Percentiles rank a stretch among this genome's conserved stretches.
Evolutionary conservation across 2,888 invertebrate genomes (phyloP).

Genomic region (Steinernema carpocapsae): DNA sequence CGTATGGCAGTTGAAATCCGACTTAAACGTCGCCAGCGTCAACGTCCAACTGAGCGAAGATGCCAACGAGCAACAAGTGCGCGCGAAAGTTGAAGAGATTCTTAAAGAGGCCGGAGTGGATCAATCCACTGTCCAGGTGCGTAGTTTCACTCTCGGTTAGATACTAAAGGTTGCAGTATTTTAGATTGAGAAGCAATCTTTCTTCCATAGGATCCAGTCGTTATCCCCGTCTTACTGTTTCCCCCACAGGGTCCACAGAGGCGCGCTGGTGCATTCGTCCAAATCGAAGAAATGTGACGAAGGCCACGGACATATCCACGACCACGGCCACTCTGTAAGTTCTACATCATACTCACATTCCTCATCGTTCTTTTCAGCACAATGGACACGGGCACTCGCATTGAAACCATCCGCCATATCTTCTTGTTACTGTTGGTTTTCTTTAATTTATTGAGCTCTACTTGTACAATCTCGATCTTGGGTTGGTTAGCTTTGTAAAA

Average conservation of each 20-base stretch:
- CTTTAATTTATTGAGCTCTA: constrained; percentile 10
- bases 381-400: constrained; percentile 11
- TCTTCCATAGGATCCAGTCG: constrained; percentile 70
- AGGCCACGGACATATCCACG: constrained; percentile 39
- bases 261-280: neutral
- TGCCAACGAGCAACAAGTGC: constrained; percentile 61
- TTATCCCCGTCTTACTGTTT: constrained; percentile 49
- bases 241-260: constrained; percentile 45
- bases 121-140: constrained; percentile 71
- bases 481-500: constrained; percentile 14
- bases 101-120: constrained; percentile 68
- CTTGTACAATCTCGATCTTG: constrained; percentile 11
- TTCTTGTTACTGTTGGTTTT: neutral
- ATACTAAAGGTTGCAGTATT: neutral
- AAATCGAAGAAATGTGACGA: constrained; percentile 38
- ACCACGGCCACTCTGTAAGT: constrained; percentile 24
- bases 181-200: constrained; percentile 72
- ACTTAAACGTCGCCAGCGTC: constrained; percentile 70
- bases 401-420: neutral
- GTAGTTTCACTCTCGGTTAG: neutral
- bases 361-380: neutral
- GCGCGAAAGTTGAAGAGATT: constrained; percentile 56
- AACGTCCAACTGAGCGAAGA: constrained; percentile 70
- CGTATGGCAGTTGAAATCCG: constrained; percentile 72
- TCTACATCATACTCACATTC: neutral